Evolutionary conservation across 2,113 vertebrate species (phyloP).

Genomic region (Prunella fulvescens): DNA sequence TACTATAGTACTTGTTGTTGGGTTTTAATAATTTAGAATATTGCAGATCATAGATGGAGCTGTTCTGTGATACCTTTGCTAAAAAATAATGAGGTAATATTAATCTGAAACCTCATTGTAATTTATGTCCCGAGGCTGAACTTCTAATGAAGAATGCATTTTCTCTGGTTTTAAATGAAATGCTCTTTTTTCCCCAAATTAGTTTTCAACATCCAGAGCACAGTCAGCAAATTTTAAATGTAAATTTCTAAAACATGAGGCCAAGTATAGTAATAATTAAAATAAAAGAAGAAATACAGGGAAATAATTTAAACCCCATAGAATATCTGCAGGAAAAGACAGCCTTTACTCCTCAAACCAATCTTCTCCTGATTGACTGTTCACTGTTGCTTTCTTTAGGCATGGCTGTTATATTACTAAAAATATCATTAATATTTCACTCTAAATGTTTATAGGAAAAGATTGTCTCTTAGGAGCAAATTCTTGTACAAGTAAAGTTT

Average conservation of each 20-base stretch:
- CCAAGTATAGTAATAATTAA: not conserved
- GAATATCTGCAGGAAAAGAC: not conserved
- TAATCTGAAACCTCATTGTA: not conserved
- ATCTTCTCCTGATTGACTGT: not conserved
- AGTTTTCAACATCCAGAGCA: not conserved
- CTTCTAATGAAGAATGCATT: not conserved
- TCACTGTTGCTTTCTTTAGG: not conserved
- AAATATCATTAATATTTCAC: not conserved
- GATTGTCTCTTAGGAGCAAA: not conserved
- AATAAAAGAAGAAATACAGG: not conserved
- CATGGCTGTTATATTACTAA: not conserved
- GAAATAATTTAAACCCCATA: not conserved
- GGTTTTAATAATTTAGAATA: conserved; percentile 44
- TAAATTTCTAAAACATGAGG: not conserved
- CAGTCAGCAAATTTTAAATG: not conserved
- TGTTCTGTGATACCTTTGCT: not conserved
- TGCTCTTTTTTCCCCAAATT: not conserved
- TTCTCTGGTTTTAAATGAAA: not conserved
- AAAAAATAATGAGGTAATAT: conserved; percentile 18
- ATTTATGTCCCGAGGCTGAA: not conserved
- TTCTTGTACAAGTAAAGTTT: not conserved
- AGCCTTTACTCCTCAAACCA: not conserved
- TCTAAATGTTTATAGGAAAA: not conserved
- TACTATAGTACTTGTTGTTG: conserved; percentile 10
- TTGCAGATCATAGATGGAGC: not conserved